phyloP scores from a whole-genome alignment of 2,888 invertebrate species.

The Pollenia angustigena region DNA sequence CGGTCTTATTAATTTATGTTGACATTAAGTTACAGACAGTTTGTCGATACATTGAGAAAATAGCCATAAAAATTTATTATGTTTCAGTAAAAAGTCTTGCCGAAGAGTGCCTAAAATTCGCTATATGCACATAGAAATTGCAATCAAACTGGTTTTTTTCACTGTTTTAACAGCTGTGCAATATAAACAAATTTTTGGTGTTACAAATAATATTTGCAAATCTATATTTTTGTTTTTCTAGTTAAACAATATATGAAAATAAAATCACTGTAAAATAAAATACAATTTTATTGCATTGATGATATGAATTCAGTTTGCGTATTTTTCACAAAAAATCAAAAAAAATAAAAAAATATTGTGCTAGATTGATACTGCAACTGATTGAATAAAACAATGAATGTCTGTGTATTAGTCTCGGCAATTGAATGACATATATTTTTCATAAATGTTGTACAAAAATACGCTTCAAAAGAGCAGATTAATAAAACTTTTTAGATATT shows the following conservation, averaged over 20 bases:
- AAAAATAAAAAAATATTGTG: background rate
- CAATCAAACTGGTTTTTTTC: background rate
- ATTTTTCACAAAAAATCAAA: slow-evolving; percentile 1
- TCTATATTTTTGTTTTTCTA: slow-evolving; percentile 1
- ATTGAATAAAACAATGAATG: slow-evolving; percentile 41
- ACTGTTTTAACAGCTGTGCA: slow-evolving; percentile 40
- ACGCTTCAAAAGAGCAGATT: slow-evolving; percentile 19
- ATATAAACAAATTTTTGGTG: slow-evolving; percentile 53
- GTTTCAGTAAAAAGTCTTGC: no score
- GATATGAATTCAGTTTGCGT: slow-evolving; percentile 16
- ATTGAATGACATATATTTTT: slow-evolving; percentile 20
- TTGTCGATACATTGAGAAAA: no score
- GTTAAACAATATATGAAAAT: slow-evolving; percentile 31
- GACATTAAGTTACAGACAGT: no score
- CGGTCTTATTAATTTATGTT: no score
- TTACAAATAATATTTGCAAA: slow-evolving; percentile 56
- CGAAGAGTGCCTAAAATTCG: background rate
- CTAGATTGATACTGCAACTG: slow-evolving; percentile 30
- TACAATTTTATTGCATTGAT: slow-evolving; percentile 46
- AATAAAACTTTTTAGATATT: slow-evolving; percentile 16
- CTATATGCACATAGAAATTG: background rate
- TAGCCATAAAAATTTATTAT: no score
- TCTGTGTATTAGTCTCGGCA: slow-evolving; percentile 40
- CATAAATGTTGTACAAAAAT: background rate
- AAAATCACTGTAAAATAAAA: slow-evolving; percentile 48